Percentiles rank a stretch among this genome's conserved stretches.
These are phyloP conservation scores for Vidua macroura DNA, from an alignment of 2,113 vertebrate genomes.

Conservation along the genomic window DNA sequence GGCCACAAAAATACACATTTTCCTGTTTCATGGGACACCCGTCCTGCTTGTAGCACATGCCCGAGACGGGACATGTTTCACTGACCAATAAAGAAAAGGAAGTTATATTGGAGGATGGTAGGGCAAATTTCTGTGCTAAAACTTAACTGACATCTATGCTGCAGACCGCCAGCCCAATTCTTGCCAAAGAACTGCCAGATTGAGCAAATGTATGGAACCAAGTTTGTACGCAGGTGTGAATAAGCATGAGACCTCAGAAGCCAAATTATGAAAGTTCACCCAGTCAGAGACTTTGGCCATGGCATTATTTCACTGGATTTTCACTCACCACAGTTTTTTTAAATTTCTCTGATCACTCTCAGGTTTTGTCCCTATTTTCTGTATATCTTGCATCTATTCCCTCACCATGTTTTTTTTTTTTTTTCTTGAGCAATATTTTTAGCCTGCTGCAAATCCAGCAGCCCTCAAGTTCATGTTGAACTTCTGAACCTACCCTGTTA, in stretches of 20 bases:
- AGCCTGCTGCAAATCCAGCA: background rate
- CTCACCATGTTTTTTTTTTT: background rate
- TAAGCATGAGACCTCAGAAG: background rate
- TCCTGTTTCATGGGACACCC: background rate
- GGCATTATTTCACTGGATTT: background rate
- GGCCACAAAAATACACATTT: background rate
- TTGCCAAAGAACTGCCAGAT: background rate
- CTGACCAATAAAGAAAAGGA: background rate
- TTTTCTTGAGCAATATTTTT: background rate
- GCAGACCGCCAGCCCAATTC: background rate
- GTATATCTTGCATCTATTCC: background rate
- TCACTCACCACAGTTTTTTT: background rate
- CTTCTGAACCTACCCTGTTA: slow-evolving; percentile 12
- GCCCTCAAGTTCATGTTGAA: slow-evolving; percentile 22
- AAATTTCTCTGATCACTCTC: background rate
- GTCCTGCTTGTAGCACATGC: background rate
- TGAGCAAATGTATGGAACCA: background rate
- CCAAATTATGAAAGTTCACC: background rate
- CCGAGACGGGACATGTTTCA: background rate
- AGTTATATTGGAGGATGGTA: background rate
- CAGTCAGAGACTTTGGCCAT: background rate
- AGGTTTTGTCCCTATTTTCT: background rate
- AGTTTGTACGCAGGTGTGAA: background rate
- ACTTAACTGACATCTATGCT: background rate
- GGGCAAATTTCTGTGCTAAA: background rate